Evolutionary conservation across 2,888 invertebrate genomes (phyloP).

Genomic region (Drosophila koepferae): DNA sequence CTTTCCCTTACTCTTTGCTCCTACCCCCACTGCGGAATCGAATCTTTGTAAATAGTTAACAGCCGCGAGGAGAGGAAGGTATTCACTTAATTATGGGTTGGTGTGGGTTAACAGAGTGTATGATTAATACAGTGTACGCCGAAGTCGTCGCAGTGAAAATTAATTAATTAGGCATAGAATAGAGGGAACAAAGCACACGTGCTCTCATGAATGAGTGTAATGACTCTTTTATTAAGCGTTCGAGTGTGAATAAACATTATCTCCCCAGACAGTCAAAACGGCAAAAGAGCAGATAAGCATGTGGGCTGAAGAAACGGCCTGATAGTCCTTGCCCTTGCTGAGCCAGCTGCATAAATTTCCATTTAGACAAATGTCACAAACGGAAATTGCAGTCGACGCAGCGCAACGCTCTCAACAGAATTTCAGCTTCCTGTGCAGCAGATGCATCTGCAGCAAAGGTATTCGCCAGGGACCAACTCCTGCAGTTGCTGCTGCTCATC

Average conservation of each 20-base stretch:
- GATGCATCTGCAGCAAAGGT: slow-evolving; percentile 15
- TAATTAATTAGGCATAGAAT: slow-evolving; percentile 63
- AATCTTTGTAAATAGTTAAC: slow-evolving; percentile 14
- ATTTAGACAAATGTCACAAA: slow-evolving; percentile 76
- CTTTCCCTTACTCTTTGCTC: background rate
- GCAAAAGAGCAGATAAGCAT: background rate
- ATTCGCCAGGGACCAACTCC: slow-evolving; percentile 47
- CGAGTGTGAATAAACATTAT: slow-evolving; percentile 70
- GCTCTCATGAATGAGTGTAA: slow-evolving; percentile 63
- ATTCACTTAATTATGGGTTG: slow-evolving; percentile 4
- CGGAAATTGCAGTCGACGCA: slow-evolving; percentile 74
- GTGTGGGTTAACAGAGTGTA: slow-evolving; percentile 52
- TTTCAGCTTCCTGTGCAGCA: slow-evolving; percentile 52
- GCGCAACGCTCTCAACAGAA: slow-evolving; percentile 50
- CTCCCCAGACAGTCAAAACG: slow-evolving; percentile 17
- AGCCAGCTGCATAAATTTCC: slow-evolving; percentile 68
- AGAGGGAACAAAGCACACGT: slow-evolving; percentile 36
- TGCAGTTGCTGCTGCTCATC: slow-evolving; percentile 13
- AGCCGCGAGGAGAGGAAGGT: background rate
- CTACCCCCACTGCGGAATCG: background rate
- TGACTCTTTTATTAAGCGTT: slow-evolving; percentile 68
- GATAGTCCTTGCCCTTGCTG: background rate
- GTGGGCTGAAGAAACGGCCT: background rate
- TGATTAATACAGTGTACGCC: slow-evolving; percentile 59
- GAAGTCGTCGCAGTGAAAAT: slow-evolving; percentile 51